Conservation (phyloP, 2,797 vertebrate species). For the Lophotriccus pileatus region DNA sequence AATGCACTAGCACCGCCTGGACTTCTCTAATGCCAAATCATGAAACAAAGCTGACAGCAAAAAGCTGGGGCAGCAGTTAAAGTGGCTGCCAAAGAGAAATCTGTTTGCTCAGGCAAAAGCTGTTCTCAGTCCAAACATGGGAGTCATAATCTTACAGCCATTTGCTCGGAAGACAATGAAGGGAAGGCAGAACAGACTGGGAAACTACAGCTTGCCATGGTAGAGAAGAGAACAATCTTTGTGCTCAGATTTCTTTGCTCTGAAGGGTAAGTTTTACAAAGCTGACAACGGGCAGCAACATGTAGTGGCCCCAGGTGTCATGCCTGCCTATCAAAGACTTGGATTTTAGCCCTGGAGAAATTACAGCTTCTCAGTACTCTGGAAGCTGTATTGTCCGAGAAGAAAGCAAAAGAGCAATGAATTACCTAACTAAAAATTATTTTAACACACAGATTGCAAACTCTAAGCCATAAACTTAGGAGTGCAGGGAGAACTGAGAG, state of each 20-base stretch:
- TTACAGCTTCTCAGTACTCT: slow-evolving; percentile 42
- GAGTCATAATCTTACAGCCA: slow-evolving; percentile 39
- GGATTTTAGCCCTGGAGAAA: slow-evolving; percentile 66
- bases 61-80: slow-evolving; percentile 55
- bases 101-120: slow-evolving; percentile 59
- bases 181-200: slow-evolving; percentile 43
- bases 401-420: slow-evolving; percentile 27
- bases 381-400: neutral
- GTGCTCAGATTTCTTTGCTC: slow-evolving; percentile 60
- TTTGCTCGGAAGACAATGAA: slow-evolving; percentile 66
- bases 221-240: slow-evolving; percentile 26
- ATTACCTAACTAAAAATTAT: slow-evolving; percentile 17
- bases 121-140: slow-evolving; percentile 56
- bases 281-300: slow-evolving; percentile 59
- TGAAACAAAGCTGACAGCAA: slow-evolving; percentile 26
- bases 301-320: slow-evolving; percentile 20
- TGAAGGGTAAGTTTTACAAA: slow-evolving; percentile 43
- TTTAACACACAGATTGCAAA: neutral
- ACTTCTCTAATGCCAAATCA: slow-evolving; percentile 31
- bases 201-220: slow-evolving; percentile 17
- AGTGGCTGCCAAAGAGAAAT: slow-evolving; percentile 56
- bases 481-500: neutral
- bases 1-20: neutral
- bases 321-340: slow-evolving; percentile 57
- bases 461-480: neutral